These are phyloP conservation scores for Patella vulgata DNA, from an alignment of 1,140 invertebrate genomes.

Conservation along the genomic window DNA sequence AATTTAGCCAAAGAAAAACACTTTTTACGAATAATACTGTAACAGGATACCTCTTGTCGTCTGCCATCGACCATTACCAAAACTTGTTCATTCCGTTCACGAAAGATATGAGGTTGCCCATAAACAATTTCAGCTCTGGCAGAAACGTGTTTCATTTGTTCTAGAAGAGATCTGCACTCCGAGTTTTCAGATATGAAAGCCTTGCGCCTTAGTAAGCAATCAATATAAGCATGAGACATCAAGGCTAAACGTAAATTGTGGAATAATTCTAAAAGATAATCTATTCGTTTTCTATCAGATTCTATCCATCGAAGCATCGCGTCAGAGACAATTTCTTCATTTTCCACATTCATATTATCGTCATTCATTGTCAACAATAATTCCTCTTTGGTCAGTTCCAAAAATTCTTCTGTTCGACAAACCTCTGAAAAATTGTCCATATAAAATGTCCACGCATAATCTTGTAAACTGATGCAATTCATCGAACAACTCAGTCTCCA, in stretches of 20 bases:
- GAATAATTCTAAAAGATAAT: slow-evolving; percentile 18
- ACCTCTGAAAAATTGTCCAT: slow-evolving; percentile 45
- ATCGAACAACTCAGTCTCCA: slow-evolving; percentile 88
- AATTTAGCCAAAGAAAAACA: slow-evolving; percentile 34
- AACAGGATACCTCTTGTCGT: slow-evolving; percentile 34
- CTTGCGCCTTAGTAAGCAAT: background rate
- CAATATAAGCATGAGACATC: slow-evolving; percentile 17
- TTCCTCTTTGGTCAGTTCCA: slow-evolving; percentile 36
- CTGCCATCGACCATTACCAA: slow-evolving; percentile 33
- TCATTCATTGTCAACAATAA: slow-evolving; percentile 37
- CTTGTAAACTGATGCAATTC: slow-evolving; percentile 34
- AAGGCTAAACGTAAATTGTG: slow-evolving; percentile 26
- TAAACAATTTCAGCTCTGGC: background rate
- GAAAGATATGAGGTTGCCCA: slow-evolving; percentile 6
- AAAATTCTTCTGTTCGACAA: slow-evolving; percentile 33
- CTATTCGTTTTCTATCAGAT: slow-evolving; percentile 17
- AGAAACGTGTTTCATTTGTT: slow-evolving; percentile 17
- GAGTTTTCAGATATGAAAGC: slow-evolving; percentile 10
- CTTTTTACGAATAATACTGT: slow-evolving; percentile 29
- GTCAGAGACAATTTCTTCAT: slow-evolving; percentile 46
- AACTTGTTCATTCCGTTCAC: slow-evolving; percentile 24
- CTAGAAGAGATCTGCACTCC: slow-evolving; percentile 9
- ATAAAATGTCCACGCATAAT: slow-evolving; percentile 29
- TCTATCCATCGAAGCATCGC: slow-evolving; percentile 38
- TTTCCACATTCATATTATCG: slow-evolving; percentile 44